Conservation (phyloP, 1,140 invertebrate species). For the Trichonephila inaurata region DNA sequence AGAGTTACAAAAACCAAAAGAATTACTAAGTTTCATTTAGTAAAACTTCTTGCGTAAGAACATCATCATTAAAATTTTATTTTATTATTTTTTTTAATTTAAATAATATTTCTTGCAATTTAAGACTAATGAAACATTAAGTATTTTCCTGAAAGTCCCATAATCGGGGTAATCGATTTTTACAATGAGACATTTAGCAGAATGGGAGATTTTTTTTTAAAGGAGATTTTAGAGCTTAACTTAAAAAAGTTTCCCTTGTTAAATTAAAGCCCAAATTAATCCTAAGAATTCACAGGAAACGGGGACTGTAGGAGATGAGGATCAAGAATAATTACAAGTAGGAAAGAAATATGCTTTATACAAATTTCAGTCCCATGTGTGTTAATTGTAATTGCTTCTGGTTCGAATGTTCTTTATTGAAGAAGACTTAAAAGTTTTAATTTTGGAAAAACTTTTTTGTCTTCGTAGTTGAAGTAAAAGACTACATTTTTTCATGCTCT, state of each 20-base stretch:
- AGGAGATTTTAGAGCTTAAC: too few species aligned
- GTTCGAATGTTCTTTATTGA: background rate
- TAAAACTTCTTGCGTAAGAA: too few species aligned
- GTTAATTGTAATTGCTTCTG: constrained; percentile 37
- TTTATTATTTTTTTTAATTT: too few species aligned
- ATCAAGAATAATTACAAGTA: background rate
- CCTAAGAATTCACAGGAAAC: background rate
- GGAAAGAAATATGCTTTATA: constrained; percentile 19
- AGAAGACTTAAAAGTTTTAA: background rate
- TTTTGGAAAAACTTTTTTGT: constrained; percentile 1
- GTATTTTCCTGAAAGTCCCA: background rate
- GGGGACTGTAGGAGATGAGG: background rate
- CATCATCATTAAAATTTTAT: too few species aligned
- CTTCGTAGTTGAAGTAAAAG: background rate
- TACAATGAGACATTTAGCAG: background rate
- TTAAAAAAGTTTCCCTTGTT: background rate
- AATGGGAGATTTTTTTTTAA: too few species aligned
- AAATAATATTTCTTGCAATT: background rate
- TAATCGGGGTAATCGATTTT: background rate
- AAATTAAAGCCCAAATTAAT: constrained; percentile 17
- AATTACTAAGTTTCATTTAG: too few species aligned
- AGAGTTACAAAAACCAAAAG: too few species aligned
- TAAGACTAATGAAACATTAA: background rate
- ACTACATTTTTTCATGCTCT: background rate
- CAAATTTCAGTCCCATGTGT: constrained; percentile 10